Base-by-base conservation (phyloP, 2,888 invertebrate species). In the Metacarcinus magister region DNA sequence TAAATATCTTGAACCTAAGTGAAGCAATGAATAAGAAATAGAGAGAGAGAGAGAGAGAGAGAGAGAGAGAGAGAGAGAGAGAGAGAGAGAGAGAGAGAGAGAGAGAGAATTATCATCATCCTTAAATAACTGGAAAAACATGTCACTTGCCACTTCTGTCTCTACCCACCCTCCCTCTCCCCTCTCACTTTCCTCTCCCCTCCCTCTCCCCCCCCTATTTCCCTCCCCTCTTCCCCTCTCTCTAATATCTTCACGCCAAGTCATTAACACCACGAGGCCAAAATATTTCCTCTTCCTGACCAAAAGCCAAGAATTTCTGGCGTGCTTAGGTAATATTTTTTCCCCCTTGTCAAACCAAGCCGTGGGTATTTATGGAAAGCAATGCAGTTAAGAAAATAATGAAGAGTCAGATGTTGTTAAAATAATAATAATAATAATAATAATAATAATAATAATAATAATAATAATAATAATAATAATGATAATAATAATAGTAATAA, bases 51-150 rank as follows among this genome's bases (percentile, higher is more conserved):
- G n/a, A n/a, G n/a, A n/a, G n/a, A n/a, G 32, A 82, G 82, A 82
- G 32, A 28, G 32, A 82, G 82, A 82, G 32, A 32, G 28, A 75
- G 28, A 28, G 75, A 75, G 75, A 75, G 75, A 75, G 75, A 75
- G 75, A 75, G 75, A 75, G 75, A 75, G 75, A 75, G 75, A 75
- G 75, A 75, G 75, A 75, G 75, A 75, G 75, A 75, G 75, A 75
- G 75, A 75, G 75, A 75, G 75, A 75, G 28, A 28, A 28, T 28
- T 19, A 23, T 23, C 19, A 8, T 67, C 19, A 67, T 19, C 67
- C 7, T 19, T 3, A 3, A 3, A 19, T 67, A 67, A 67, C 19
- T 67, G 19, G 19, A 13, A 23, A 23, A 67, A 67, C 19, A 67
- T 19, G 10, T 32, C 28, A 82, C 2, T 82, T 82, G 82, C 16